These are phyloP conservation scores for Cyanoramphus novaezelandiae DNA, from an alignment of 2,113 vertebrate genomes.

Conservation along the genomic window DNA sequence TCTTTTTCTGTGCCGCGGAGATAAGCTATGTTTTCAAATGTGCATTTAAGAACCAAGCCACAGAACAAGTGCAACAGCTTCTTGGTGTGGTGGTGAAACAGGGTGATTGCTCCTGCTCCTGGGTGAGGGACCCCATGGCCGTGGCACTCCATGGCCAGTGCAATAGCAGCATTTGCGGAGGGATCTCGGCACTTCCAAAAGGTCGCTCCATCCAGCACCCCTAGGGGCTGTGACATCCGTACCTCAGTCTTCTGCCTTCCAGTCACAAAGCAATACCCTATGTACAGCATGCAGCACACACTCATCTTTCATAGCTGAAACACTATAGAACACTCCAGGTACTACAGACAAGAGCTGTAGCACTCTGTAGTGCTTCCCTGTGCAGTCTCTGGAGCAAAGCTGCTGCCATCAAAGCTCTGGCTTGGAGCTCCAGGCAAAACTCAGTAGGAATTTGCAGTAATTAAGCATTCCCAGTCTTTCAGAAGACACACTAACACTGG, in stretches of 20 bases:
- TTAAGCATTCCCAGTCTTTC: too few relatives aligned
- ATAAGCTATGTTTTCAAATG: not conserved
- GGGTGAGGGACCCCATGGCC: accelerated
- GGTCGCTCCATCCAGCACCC: not conserved
- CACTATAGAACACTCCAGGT: accelerated
- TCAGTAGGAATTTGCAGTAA: not conserved
- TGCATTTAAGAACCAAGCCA: not conserved
- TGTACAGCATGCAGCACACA: accelerated
- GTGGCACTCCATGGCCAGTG: accelerated
- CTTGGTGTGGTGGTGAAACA: not conserved
- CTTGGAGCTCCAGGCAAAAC: not conserved
- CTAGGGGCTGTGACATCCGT: accelerated
- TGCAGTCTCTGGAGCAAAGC: not conserved
- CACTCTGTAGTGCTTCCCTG: not conserved
- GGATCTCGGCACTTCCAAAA: accelerated
- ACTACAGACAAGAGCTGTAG: accelerated
- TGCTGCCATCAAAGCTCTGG: not conserved
- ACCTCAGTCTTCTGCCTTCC: not conserved
- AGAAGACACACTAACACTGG: not conserved
- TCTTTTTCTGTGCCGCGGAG: not conserved
- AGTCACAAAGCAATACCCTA: not conserved
- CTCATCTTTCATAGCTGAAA: not conserved
- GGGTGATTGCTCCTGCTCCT: accelerated
- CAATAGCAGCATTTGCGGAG: not conserved
- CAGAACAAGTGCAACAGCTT: too few relatives aligned